Conservation (phyloP, 2,888 invertebrate species). For the Acanthopleura granulata region DNA sequence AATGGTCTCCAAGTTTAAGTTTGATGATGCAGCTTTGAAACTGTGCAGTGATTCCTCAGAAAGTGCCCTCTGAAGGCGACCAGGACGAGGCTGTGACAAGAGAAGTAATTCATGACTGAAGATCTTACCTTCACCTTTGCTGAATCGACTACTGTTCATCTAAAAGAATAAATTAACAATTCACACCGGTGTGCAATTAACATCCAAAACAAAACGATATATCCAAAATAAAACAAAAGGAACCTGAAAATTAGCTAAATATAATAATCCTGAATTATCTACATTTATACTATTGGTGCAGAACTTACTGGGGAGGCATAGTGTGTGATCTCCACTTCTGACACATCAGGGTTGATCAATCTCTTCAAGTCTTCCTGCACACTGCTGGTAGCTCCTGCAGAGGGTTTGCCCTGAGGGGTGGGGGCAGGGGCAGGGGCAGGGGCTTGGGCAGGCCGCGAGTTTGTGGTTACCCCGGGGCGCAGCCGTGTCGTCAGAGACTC, state of each 20-base stretch:
- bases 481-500: slow-evolving; percentile 57
- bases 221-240: too few relatives aligned
- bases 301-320: slow-evolving; percentile 17
- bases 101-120: not conserved
- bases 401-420: slow-evolving; percentile 28
- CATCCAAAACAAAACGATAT: too few relatives aligned
- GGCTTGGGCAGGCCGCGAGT: not conserved
- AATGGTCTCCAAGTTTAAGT: not conserved
- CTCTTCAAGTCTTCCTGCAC: slow-evolving; percentile 89
- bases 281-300: not conserved
- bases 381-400: slow-evolving; percentile 69
- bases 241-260: too few relatives aligned
- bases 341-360: slow-evolving; percentile 81
- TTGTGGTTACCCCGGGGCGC: slow-evolving; percentile 49
- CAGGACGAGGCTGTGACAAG: slow-evolving; percentile 30
- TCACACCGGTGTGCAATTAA: too few relatives aligned
- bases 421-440: not conserved
- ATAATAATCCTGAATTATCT: too few relatives aligned
- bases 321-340: slow-evolving; percentile 11
- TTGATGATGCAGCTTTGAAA: slow-evolving; percentile 38
- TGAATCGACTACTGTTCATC: not conserved
- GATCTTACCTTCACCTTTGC: not conserved
- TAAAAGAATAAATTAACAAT: too few relatives aligned
- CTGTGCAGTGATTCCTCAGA: slow-evolving; percentile 67
- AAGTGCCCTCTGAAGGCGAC: slow-evolving; percentile 62